Conservation (phyloP, 2,888 invertebrate species). For the Electrophaes corylata region DNA sequence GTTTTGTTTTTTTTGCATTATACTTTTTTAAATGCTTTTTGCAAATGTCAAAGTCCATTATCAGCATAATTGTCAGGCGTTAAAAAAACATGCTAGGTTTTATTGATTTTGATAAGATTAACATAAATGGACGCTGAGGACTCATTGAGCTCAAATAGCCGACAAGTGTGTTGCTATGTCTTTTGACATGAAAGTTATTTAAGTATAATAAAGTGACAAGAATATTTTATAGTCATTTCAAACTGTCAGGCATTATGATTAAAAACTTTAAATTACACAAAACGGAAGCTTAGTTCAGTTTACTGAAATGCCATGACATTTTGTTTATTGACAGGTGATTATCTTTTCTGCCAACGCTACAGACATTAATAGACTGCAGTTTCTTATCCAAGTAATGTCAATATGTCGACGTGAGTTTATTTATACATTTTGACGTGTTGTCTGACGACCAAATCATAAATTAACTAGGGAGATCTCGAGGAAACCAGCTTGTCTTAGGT, state of each 20-base stretch:
- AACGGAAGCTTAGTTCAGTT: neutral
- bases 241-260: too few relatives aligned
- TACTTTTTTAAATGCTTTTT: too few relatives aligned
- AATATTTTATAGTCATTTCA: too few relatives aligned
- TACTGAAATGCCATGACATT: constrained; percentile 21
- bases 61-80: neutral
- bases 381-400: constrained; percentile 27
- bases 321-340: constrained; percentile 3
- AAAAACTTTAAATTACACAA: too few relatives aligned
- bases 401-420: constrained; percentile 23
- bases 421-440: constrained; percentile 13
- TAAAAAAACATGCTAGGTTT: neutral
- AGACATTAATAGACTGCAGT: constrained; percentile 12
- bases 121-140: too few relatives aligned
- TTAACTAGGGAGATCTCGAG: neutral
- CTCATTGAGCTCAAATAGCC: too few relatives aligned
- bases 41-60: constrained; percentile 6
- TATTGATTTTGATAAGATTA: too few relatives aligned
- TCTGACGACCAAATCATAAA: constrained; percentile 9
- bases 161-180: too few relatives aligned
- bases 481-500: neutral
- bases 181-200: too few relatives aligned
- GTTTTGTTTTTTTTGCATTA: too few relatives aligned
- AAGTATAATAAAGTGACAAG: too few relatives aligned
- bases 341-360: constrained; percentile 29